Evolutionary conservation across 2,888 invertebrate genomes (phyloP).

Genomic region (Leptothorax acervorum): DNA sequence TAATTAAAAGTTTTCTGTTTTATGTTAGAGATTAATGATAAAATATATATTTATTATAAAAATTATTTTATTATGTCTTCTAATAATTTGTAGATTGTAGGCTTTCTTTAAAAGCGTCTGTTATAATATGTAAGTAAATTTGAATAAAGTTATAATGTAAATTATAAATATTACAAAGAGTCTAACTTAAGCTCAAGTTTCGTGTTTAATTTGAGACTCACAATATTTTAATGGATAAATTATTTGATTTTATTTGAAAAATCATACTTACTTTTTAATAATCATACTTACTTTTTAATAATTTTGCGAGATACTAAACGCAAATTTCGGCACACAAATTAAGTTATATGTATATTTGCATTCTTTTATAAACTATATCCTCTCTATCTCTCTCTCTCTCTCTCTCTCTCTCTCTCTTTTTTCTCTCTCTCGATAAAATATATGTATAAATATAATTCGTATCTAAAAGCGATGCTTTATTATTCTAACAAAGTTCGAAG

Average conservation of each 20-base stretch:
- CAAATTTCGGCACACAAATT: not conserved
- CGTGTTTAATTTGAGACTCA: not conserved
- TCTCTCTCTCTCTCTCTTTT: too few species aligned
- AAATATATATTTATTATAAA: too few species aligned
- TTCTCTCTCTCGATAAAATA: too few species aligned
- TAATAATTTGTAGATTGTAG: too few species aligned
- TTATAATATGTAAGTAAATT: too few species aligned
- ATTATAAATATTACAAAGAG: too few species aligned
- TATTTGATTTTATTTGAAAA: not conserved
- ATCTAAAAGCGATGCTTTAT: slow-evolving; percentile 6
- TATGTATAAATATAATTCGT: not conserved
- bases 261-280: not conserved
- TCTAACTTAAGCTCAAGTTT: not conserved
- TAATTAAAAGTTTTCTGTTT: not conserved
- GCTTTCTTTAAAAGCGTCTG: too few species aligned
- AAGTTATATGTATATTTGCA: not conserved
- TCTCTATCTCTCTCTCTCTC: too few species aligned
- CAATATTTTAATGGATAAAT: not conserved
- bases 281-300: not conserved
- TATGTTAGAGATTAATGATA: too few species aligned
- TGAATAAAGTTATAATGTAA: too few species aligned
- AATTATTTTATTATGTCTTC: not conserved
- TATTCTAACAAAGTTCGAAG: not conserved
- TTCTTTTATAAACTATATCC: too few species aligned
- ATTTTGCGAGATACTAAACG: not conserved